These are phyloP conservation scores for Gymnarchus niloticus DNA, from an alignment of 2,113 vertebrate species.

Conservation along the genomic window DNA sequence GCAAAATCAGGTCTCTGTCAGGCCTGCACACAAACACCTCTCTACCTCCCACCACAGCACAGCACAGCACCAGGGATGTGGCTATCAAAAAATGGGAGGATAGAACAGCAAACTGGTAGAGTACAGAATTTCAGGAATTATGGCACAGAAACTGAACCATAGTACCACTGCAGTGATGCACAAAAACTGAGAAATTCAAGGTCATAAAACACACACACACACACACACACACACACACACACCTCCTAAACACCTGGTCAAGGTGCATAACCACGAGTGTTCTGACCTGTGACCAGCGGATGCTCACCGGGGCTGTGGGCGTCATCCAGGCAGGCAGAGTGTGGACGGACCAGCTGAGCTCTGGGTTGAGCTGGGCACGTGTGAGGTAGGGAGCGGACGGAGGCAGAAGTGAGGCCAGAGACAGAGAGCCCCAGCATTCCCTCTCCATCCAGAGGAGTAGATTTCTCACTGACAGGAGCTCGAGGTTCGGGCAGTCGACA, in stretches of 20 bases:
- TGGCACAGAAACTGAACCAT: too few relatives aligned
- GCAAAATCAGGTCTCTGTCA: too few relatives aligned
- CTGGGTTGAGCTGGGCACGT: conserved; percentile 58
- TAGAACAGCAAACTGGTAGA: too few relatives aligned
- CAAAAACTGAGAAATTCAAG: neutral
- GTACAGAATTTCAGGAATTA: too few relatives aligned
- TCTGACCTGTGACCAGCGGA: neutral
- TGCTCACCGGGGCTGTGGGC: conserved; percentile 14
- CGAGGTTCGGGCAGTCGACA: conserved; percentile 41
- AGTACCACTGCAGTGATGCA: neutral
- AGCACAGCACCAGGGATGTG: too few relatives aligned
- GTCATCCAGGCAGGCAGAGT: conserved; percentile 27
- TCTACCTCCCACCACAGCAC: too few relatives aligned
- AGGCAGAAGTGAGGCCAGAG: conserved; percentile 58
- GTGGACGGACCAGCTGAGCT: conserved; percentile 64
- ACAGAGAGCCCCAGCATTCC: conserved; percentile 55
- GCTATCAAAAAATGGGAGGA: too few relatives aligned
- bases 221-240: too few relatives aligned
- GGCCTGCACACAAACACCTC: too few relatives aligned
- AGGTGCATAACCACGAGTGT: neutral
- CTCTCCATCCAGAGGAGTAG: conserved; percentile 43
- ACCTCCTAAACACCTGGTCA: too few relatives aligned
- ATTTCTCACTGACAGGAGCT: conserved; percentile 50
- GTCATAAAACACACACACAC: neutral
- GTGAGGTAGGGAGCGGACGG: conserved; percentile 49